These are phyloP conservation scores for Yponomeuta plumbellus DNA, from an alignment of 2,888 invertebrate species.

Conservation along the genomic window DNA sequence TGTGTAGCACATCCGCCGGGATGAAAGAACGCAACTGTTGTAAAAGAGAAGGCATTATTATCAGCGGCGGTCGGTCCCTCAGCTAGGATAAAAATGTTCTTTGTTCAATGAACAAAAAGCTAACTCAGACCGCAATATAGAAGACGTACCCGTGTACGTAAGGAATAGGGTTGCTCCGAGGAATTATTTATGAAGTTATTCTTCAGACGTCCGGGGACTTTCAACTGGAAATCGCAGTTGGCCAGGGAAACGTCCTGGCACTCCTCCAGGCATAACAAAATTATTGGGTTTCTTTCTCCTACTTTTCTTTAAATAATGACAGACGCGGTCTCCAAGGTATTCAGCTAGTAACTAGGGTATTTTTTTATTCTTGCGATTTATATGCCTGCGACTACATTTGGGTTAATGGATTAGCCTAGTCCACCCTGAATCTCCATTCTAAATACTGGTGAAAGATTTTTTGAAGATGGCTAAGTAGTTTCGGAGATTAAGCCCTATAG, in stretches of 20 bases:
- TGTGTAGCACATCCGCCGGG: not conserved
- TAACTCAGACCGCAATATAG: not conserved
- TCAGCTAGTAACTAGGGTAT: too few relatives aligned
- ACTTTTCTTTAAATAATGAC: not conserved
- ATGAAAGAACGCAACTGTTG: not conserved
- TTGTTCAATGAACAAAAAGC: constrained; percentile 1
- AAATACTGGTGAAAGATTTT: too few relatives aligned
- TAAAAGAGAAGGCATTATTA: not conserved
- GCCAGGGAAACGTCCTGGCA: not conserved
- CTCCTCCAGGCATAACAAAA: not conserved
- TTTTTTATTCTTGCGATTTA: too few relatives aligned
- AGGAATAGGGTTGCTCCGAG: constrained; percentile 20
- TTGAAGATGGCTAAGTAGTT: too few relatives aligned
- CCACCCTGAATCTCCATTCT: too few relatives aligned
- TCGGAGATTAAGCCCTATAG: too few relatives aligned
- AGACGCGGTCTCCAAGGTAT: not conserved
- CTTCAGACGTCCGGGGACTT: constrained; percentile 23
- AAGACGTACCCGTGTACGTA: not conserved
- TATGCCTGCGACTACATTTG: too few relatives aligned
- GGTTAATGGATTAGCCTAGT: too few relatives aligned
- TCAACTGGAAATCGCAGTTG: not conserved
- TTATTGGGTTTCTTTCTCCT: not conserved
- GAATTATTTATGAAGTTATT: constrained; percentile 49
- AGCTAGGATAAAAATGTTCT: not conserved
- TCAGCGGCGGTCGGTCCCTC: not conserved